Evolutionary conservation across 2,888 invertebrate species (phyloP).

Genomic region (Ormia ochracea): DNA sequence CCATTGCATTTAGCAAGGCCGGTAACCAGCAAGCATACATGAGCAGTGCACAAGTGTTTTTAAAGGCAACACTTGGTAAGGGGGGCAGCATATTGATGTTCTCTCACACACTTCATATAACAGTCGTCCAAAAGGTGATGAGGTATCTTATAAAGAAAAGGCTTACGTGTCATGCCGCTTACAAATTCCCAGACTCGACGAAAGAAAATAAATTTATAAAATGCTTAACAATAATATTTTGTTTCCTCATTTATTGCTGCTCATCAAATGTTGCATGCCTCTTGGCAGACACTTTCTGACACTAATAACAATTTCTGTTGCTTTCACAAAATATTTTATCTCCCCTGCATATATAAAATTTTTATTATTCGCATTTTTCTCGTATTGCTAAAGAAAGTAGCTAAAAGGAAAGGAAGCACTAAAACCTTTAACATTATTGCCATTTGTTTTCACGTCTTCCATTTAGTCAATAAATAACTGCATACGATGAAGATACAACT

Average conservation of each 20-base stretch:
- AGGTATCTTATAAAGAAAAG: conserved; percentile 13
- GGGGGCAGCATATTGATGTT: conserved; percentile 14
- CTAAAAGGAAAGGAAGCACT: too few species aligned
- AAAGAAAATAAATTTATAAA: not conserved
- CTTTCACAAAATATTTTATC: not conserved
- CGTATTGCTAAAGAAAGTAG: not conserved
- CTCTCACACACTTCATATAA: conserved; percentile 3
- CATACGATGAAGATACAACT: too few species aligned
- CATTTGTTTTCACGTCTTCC: too few species aligned
- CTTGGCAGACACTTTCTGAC: conserved; percentile 49
- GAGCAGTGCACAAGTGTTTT: not conserved
- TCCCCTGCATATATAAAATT: not conserved
- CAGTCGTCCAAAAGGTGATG: conserved; percentile 15
- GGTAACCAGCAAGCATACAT: not conserved
- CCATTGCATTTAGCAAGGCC: conserved; percentile 42
- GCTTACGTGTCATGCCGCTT: conserved; percentile 52
- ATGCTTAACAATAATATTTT: not conserved
- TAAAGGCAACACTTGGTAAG: not conserved
- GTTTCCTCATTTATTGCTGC: not conserved
- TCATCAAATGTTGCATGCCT: conserved; percentile 42
- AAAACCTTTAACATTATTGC: too few species aligned
- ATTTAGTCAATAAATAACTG: too few species aligned
- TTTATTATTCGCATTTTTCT: not conserved
- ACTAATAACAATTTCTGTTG: conserved; percentile 35
- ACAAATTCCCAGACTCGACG: conserved; percentile 26